These are phyloP conservation scores for Manis crassicaudata DNA, from an alignment of 2,797 vertebrate species.

Conservation along the genomic window DNA sequence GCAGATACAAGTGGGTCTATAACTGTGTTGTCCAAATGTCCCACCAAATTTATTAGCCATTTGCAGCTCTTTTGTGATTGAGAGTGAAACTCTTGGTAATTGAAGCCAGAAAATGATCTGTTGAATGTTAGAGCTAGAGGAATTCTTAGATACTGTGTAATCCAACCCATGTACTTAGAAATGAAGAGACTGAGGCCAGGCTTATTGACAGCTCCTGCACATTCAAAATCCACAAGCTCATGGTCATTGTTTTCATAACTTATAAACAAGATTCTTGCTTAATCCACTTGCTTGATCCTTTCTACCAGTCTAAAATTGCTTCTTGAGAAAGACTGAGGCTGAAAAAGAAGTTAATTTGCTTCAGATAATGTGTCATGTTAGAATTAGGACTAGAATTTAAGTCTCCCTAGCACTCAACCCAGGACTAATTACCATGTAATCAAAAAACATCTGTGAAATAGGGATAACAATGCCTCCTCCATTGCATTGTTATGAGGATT, in stretches of 20 bases:
- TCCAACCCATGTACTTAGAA: not conserved
- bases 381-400: conserved; percentile 3
- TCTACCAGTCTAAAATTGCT: not conserved
- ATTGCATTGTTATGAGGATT: not conserved
- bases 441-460: not conserved
- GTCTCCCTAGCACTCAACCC: not conserved
- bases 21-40: conserved; percentile 61
- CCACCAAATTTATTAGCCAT: conserved; percentile 66
- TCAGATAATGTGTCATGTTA: not conserved
- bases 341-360: conserved; percentile 53
- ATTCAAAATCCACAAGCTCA: conserved; percentile 21
- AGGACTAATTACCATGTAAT: not conserved
- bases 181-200: not conserved
- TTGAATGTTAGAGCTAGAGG: not conserved
- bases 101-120: conserved; percentile 40
- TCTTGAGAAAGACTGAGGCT: not conserved
- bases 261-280: not conserved
- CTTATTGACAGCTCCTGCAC: not conserved
- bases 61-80: conserved; percentile 54
- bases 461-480: not conserved
- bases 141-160: not conserved
- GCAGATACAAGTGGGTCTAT: conserved; percentile 29
- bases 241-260: conserved; percentile 21
- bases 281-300: not conserved
- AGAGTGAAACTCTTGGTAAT: conserved; percentile 49